A percentile compares a stretch with the other conserved stretches of the same genome.
phyloP scores from a whole-genome alignment of 2,797 vertebrate species.

The Naso thynnoides region DNA sequence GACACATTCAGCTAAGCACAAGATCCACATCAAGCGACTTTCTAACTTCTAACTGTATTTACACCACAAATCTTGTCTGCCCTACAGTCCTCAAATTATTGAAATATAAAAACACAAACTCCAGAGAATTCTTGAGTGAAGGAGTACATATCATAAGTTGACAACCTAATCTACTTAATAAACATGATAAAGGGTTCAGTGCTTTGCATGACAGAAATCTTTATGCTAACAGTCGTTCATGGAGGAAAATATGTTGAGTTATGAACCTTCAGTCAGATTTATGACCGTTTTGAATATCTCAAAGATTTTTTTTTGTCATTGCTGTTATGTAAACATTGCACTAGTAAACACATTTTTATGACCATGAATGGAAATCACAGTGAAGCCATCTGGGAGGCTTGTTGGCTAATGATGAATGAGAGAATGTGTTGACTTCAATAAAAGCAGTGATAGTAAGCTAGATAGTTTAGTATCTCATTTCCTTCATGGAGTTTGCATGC shows the following conservation, averaged over 20 bases:
- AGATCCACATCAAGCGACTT: slow-evolving; percentile 46
- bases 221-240: slow-evolving; percentile 69
- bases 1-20: slow-evolving; percentile 63
- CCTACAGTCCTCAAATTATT: slow-evolving; percentile 26
- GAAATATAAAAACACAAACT: slow-evolving; percentile 55
- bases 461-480: slow-evolving; percentile 1
- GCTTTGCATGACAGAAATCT: slow-evolving; percentile 54
- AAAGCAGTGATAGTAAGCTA: not conserved
- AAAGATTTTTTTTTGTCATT: slow-evolving; percentile 21
- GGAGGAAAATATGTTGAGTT: slow-evolving; percentile 27
- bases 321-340: slow-evolving; percentile 67
- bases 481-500: slow-evolving; percentile 13
- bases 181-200: slow-evolving; percentile 67
- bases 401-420: slow-evolving; percentile 35
- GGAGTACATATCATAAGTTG: slow-evolving; percentile 45
- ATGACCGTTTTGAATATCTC: slow-evolving; percentile 9
- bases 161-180: slow-evolving; percentile 49
- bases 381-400: slow-evolving; percentile 52
- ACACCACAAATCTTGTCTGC: slow-evolving; percentile 63
- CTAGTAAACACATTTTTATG: slow-evolving; percentile 59
- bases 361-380: slow-evolving; percentile 59
- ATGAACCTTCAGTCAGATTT: slow-evolving; percentile 33
- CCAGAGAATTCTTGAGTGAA: slow-evolving; percentile 52
- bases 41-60: slow-evolving; percentile 48
- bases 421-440: slow-evolving; percentile 36